Conservation (phyloP, 2,888 invertebrate genomes). For the Nomada flava region DNA sequence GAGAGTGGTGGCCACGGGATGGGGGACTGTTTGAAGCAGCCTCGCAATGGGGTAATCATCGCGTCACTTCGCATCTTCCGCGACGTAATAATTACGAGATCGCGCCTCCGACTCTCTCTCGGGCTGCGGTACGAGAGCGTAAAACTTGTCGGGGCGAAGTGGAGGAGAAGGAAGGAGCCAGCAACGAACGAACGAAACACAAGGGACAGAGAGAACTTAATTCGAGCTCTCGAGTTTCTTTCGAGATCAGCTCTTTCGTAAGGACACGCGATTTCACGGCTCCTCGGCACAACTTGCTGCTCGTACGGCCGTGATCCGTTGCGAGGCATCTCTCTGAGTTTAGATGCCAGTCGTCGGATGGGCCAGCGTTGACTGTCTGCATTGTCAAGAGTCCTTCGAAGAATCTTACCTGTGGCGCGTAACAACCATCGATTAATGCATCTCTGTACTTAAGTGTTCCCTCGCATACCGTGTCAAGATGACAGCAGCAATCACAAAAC, state of each 20-base stretch:
- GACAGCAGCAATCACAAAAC: constrained; percentile 18
- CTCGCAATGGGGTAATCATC: constrained; percentile 78
- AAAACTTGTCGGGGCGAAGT: constrained; percentile 29
- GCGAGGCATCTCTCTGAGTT: neutral
- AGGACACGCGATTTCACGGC: constrained; percentile 49
- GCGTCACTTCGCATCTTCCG: constrained; percentile 76
- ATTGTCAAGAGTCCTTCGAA: neutral
- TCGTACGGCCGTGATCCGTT: constrained; percentile 8
- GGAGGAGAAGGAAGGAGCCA: constrained; percentile 25
- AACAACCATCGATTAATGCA: neutral
- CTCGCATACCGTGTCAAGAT: neutral
- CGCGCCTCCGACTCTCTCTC: constrained; percentile 70
- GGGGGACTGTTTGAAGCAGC: constrained; percentile 53
- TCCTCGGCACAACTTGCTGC: constrained; percentile 15
- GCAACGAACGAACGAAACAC: constrained; percentile 28
- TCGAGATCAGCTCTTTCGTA: constrained; percentile 14
- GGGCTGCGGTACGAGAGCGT: constrained; percentile 40
- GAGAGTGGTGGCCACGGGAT: constrained; percentile 35
- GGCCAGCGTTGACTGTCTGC: neutral
- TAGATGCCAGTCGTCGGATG: neutral
- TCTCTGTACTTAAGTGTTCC: neutral
- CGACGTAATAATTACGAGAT: constrained; percentile 80
- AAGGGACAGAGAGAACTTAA: constrained; percentile 58
- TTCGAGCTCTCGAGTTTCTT: constrained; percentile 57
- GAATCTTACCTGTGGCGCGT: neutral